phyloP scores from a whole-genome alignment of 2,113 vertebrate species.

The Gymnogyps californianus region DNA sequence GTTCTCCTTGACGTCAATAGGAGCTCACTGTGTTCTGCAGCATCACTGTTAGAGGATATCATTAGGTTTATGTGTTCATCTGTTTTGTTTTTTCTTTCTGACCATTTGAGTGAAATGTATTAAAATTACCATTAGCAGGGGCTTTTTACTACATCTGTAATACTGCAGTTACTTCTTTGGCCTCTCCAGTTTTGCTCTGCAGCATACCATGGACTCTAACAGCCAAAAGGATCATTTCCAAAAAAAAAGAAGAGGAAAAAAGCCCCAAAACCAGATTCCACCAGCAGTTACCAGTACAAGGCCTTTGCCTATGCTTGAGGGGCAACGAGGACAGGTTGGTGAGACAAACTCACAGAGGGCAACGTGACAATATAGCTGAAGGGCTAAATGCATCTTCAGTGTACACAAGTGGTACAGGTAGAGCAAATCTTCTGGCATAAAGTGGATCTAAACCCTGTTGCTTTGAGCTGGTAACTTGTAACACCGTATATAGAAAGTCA shows the following conservation, averaged over 20 bases:
- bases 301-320: neutral
- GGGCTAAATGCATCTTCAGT: neutral
- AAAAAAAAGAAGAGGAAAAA: neutral
- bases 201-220: neutral
- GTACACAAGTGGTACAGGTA: fast-evolving
- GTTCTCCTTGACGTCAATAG: neutral
- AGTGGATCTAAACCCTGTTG: neutral
- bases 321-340: neutral
- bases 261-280: neutral
- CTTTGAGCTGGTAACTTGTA: neutral
- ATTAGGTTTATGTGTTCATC: neutral
- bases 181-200: neutral
- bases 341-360: neutral
- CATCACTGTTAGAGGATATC: neutral
- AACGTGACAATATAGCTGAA: neutral
- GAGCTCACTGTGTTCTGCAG: neutral
- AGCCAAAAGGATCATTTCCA: neutral
- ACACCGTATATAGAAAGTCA: fast-evolving
- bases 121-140: neutral
- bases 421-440: neutral
- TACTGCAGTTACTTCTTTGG: neutral
- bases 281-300: neutral
- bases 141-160: neutral
- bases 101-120: neutral
- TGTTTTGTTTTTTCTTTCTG: neutral